phyloP scores from a whole-genome alignment of 2,113 vertebrate species.

The Sceloporus tristichus region DNA sequence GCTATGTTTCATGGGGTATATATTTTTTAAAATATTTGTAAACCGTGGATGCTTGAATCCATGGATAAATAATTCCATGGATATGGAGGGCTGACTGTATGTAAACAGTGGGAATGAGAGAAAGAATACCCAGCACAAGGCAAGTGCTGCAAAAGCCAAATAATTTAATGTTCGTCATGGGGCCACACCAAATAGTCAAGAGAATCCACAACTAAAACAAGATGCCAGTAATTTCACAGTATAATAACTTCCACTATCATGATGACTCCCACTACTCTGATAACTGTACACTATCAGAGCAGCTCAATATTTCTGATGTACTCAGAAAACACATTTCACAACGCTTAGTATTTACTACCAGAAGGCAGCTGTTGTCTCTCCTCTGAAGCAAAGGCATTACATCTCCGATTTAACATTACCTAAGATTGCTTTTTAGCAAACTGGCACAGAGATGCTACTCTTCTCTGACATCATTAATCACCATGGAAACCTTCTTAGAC shows the following conservation, averaged over 20 bases:
- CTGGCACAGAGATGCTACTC: conserved; percentile 70
- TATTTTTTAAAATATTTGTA: too few species aligned
- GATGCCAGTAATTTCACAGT: conserved; percentile 12
- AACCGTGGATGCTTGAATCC: too few species aligned
- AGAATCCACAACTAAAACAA: neutral
- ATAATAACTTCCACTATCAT: neutral
- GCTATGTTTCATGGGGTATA: too few species aligned
- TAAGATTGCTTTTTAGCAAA: conserved; percentile 68
- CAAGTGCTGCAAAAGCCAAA: conserved; percentile 7
- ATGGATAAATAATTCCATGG: too few species aligned
- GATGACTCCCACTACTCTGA: neutral
- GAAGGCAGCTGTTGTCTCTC: conserved; percentile 28
- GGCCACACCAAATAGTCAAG: neutral
- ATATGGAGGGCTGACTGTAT: neutral
- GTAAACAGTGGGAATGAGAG: neutral
- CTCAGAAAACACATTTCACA: conserved; percentile 31
- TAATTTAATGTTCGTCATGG: neutral
- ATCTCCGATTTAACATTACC: conserved; percentile 52
- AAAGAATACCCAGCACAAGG: neutral
- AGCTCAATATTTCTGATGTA: neutral
- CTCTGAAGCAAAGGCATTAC: conserved; percentile 53
- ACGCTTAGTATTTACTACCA: neutral
- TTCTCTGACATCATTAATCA: conserved; percentile 76
- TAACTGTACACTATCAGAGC: conserved; percentile 17
- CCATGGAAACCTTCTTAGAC: conserved; percentile 77